Base-by-base conservation (phyloP, 2,113 vertebrate genomes). In the Colinus virginianus region DNA sequence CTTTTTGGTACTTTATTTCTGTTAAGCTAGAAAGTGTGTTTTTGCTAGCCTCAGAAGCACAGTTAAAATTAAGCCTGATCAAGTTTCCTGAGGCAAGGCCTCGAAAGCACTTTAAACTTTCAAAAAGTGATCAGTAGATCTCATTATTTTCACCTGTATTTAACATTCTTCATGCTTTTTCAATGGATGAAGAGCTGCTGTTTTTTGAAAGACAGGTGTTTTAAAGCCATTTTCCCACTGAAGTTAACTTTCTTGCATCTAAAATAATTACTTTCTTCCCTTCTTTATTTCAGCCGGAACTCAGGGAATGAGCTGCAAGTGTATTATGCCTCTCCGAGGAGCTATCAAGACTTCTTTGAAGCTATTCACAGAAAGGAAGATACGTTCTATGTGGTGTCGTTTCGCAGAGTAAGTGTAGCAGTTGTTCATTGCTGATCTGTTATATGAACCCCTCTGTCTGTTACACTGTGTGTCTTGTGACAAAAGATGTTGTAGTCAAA, bases 361-460 rank as follows among this genome's bases (percentile, higher is more conserved):
- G 99, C 99, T 83, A 97, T 99, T 95, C 98, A 94, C 92, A 98
- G 99, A 42, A 98, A 98, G 51, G 98, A 98, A 12, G 99, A 99
- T 96, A 99, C 99, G 0, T 99, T 99, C 96, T 99, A 99, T 7
- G 98, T 99, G 9, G 98, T 99, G 83, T 99, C 99, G 19, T 99
- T 99, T 97, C 98, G 99, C 80, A 98, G 98, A 97, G 99, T 99
- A 94, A 98, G 98, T 97, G 40, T 6, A 25, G n/a, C n/a, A 53
- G 9, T 40, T 84, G 18, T 48, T 91, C 56, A 45, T 0, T 48
- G 6, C 48, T 83, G 48, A 7, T n/a, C 17, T 87, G 16, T 43
- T 30, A 2, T 32, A 3, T 42, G 9, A 43, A 17, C 61, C 23
- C 7, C 1, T 61, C 23, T 34, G 32, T 5, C 30, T 70, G 21